These are phyloP conservation scores for Xyrichtys novacula DNA, from an alignment of 2,797 vertebrate species.

Conservation along the genomic window DNA sequence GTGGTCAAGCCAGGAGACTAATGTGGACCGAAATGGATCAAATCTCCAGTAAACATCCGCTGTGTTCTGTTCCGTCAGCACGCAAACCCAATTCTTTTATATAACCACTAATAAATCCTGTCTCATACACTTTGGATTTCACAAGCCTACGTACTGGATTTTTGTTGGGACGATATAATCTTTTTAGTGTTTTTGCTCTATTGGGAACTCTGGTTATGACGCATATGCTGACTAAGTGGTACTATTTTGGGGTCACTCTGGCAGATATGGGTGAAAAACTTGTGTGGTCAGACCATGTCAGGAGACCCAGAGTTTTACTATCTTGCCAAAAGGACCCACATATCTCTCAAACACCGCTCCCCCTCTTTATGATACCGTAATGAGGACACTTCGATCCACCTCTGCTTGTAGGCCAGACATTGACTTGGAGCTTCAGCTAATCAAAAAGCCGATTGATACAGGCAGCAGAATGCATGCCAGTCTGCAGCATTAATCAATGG, in stretches of 20 bases:
- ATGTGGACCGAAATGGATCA: constrained; percentile 15
- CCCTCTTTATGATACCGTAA: constrained; percentile 53
- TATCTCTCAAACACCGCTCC: neutral
- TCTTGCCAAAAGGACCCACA: neutral
- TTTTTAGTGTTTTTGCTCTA: constrained; percentile 6
- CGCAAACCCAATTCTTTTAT: constrained; percentile 7
- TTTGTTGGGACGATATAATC: constrained; percentile 22
- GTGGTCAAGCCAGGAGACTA: constrained; percentile 7
- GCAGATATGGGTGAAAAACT: no score
- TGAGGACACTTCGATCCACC: constrained; percentile 46
- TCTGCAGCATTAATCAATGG: constrained; percentile 40
- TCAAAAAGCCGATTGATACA: constrained; percentile 66
- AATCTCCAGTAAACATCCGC: constrained; percentile 15
- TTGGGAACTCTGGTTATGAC: constrained; percentile 10
- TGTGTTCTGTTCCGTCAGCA: constrained; percentile 11
- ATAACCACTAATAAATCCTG: neutral
- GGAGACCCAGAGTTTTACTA: no score
- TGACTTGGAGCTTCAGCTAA: constrained; percentile 57
- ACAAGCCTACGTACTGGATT: constrained; percentile 5
- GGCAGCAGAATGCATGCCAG: constrained; percentile 24
- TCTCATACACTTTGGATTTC: constrained; percentile 5
- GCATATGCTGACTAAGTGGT: constrained; percentile 7
- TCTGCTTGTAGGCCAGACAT: constrained; percentile 41
- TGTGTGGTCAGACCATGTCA: no score
- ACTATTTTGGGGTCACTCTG: no score